Evolutionary conservation across 2,797 vertebrate genomes (phyloP).

Genomic region (Crotalus adamanteus): DNA sequence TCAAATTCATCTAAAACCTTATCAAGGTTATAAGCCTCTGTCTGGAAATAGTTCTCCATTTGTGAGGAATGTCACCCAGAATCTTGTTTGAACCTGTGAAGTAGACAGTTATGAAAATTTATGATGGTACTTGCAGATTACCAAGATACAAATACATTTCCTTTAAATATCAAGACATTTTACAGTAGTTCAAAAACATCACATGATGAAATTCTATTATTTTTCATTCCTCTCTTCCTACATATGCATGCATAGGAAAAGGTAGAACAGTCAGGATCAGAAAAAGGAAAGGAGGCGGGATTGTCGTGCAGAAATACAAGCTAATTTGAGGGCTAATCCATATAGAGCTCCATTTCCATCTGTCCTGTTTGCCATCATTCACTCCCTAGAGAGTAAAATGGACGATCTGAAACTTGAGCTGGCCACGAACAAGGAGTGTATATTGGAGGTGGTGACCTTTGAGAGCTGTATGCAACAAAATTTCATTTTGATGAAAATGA

Average conservation of each 20-base stretch:
- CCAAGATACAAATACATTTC: conserved; percentile 29
- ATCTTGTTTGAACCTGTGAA: conserved; percentile 70
- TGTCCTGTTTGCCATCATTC: too few species aligned
- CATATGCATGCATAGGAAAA: not conserved
- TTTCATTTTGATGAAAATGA: too few species aligned
- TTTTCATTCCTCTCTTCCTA: conserved; percentile 15
- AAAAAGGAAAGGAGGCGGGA: too few species aligned
- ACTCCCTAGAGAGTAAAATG: too few species aligned
- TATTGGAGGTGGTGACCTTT: too few species aligned
- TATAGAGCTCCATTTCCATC: too few species aligned
- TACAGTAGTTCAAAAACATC: conserved; percentile 27
- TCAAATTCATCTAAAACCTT: conserved; percentile 99
- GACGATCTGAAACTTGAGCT: too few species aligned
- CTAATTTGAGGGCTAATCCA: too few species aligned
- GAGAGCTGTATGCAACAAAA: too few species aligned
- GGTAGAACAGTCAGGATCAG: too few species aligned
- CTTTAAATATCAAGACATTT: conserved; percentile 27
- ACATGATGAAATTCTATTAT: conserved; percentile 24
- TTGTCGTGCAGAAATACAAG: too few species aligned
- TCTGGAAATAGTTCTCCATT: conserved; percentile 99
- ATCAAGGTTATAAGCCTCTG: conserved; percentile 98
- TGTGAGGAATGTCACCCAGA: conserved; percentile 83
- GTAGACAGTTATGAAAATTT: conserved; percentile 46
- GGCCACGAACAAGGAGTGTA: too few species aligned
- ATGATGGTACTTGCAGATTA: conserved; percentile 13